Percentiles rank a stretch among this genome's conserved stretches.
Evolutionary conservation across 2,113 vertebrate genomes (phyloP).

Genomic region (Geothlypis trichas): DNA sequence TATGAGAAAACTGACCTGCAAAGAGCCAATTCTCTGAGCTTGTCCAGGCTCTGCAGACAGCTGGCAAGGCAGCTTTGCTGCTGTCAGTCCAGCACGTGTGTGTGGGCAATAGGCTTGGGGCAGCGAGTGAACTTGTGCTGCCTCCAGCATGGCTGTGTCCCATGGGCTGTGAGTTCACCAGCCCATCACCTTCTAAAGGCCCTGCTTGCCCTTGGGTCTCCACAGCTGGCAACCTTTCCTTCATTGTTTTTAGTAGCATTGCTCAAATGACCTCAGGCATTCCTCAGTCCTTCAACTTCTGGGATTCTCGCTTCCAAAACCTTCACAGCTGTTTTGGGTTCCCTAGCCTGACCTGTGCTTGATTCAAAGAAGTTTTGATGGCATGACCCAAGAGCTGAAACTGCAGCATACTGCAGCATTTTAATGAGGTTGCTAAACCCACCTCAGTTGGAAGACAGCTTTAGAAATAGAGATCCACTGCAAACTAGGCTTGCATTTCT

Average conservation of each 20-base stretch:
- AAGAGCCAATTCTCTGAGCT: background rate
- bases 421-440: background rate
- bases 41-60: background rate
- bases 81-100: accelerated
- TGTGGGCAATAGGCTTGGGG: background rate
- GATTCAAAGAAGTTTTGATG: background rate
- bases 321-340: background rate
- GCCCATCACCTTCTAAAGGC: background rate
- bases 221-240: background rate
- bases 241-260: background rate
- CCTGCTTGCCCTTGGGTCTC: background rate
- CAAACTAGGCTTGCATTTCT: background rate
- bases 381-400: background rate
- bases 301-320: background rate
- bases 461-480: background rate
- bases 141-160: background rate
- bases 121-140: accelerated
- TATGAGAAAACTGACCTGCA: background rate
- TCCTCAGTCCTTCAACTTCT: background rate
- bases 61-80: background rate
- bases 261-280: background rate
- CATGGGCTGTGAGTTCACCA: background rate
- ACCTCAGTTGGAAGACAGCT: background rate
- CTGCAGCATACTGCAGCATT: background rate
- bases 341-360: background rate